Conservation (phyloP, 2,888 invertebrate species). For the Seira musarum region DNA sequence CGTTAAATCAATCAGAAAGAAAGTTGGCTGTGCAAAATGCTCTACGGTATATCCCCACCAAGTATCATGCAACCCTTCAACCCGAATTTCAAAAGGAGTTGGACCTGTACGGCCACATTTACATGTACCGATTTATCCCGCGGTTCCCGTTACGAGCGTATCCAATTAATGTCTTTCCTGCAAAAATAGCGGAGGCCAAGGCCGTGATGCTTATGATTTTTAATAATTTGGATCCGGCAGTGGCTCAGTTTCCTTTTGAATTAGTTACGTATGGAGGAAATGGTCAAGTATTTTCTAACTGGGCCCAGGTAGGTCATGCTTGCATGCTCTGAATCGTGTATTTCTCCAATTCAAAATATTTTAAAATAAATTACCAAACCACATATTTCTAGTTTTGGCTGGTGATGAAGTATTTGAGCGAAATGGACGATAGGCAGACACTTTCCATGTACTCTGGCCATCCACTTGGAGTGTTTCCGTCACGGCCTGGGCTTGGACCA, state of each 20-base stretch:
- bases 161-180: conserved; percentile 74
- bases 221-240: conserved; percentile 77
- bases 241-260: conserved; percentile 70
- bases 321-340: neutral
- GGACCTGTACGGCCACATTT: conserved; percentile 76
- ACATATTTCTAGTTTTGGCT: conserved; percentile 75
- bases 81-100: conserved; percentile 76
- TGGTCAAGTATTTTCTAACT: conserved; percentile 79
- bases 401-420: conserved; percentile 75
- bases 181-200: conserved; percentile 73
- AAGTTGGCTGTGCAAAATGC: conserved; percentile 76
- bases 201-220: conserved; percentile 79
- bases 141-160: conserved; percentile 73
- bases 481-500: conserved; percentile 72
- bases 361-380: neutral
- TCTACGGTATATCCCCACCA: conserved; percentile 76
- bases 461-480: conserved; percentile 77
- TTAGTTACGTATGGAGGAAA: conserved; percentile 78
- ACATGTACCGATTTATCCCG: conserved; percentile 71
- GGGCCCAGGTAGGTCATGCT: conserved; percentile 75
- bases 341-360: neutral
- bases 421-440: conserved; percentile 76
- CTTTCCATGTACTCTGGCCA: conserved; percentile 78
- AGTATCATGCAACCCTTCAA: conserved; percentile 73
- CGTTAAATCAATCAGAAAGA: conserved; percentile 53